Conservation (phyloP, 2,797 vertebrate species). For the Trachops cirrhosus region DNA sequence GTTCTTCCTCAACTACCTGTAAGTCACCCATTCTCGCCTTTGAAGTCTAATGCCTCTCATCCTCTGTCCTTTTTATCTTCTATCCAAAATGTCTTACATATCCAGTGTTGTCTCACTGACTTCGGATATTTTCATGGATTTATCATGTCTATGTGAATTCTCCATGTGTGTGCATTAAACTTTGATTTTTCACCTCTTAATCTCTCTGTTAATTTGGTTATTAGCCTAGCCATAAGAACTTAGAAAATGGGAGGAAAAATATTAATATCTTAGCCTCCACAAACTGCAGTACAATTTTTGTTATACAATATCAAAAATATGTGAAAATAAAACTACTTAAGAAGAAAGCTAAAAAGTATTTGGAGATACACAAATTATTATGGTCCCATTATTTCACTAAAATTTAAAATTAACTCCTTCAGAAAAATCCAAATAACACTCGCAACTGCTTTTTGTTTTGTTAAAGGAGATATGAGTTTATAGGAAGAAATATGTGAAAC, state of each 20-base stretch:
- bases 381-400: neutral
- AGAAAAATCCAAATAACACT: neutral
- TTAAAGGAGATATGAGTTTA: neutral
- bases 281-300: neutral
- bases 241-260: neutral
- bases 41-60: too few species aligned
- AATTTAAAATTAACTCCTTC: neutral
- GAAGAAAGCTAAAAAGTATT: neutral
- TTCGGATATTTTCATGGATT: neutral
- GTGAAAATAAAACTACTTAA: neutral
- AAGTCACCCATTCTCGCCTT: too few species aligned
- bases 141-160: neutral
- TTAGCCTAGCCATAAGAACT: too few species aligned
- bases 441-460: neutral
- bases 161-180: neutral
- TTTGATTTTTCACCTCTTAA: neutral
- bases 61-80: neutral
- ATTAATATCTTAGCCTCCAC: neutral
- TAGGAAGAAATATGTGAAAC: neutral
- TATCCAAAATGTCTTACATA: neutral
- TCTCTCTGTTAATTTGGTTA: neutral
- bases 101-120: neutral
- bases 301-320: neutral
- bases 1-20: neutral
- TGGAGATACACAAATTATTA: neutral